Evolutionary conservation across 2,113 vertebrate species (phyloP), one percentile per base, ranked within the genome.

Genomic region (Planiliza haematocheilus): DNA sequence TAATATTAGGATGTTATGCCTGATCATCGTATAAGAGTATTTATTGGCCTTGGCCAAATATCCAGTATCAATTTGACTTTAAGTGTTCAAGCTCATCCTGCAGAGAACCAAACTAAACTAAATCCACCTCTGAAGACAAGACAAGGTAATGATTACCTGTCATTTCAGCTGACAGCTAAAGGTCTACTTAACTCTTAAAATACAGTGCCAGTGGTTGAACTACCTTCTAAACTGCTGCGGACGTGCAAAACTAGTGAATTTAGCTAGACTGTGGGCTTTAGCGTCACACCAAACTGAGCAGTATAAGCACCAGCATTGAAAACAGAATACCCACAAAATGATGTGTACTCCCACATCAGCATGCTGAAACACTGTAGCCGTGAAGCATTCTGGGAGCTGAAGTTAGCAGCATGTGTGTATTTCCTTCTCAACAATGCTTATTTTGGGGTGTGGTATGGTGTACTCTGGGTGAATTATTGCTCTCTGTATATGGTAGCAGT

Each of bases 371-470:
- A 11, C 20, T 74, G 49, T 43, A 59, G 4, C 50, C 6, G 3
- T 52, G 56, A 63, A 18, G 61, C 45, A 36, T 57, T 30, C 72
- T 64, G 39, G 41, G 42, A 69, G 63, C 17, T 52, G 34, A 42
- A 34, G 36, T 10, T 55, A 39, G 52, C 60, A 68, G 17, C 9
- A 7, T 64, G 37, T 60, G 58, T 63, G 10, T 41, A 30, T 38
- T 37, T 59, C 14, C 62, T 11, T 56, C 20, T 55, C 51, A 53
- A 30, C 56, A 62, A 68, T 63, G 56, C 56, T 38, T 46, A 21
- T 52, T 71, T 59, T 21, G 20, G 70, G 53, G 48, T 63, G 57
- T 72, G 67, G 57, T 36, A 16, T 17, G 43, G 52, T 3, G 34
- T 48, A 45, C n/a, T 46, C 38, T 0, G 24, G 24, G 55, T 8